Evolutionary conservation across 2,113 vertebrate genomes (phyloP).

Genomic region (Paradisaea rubra): DNA sequence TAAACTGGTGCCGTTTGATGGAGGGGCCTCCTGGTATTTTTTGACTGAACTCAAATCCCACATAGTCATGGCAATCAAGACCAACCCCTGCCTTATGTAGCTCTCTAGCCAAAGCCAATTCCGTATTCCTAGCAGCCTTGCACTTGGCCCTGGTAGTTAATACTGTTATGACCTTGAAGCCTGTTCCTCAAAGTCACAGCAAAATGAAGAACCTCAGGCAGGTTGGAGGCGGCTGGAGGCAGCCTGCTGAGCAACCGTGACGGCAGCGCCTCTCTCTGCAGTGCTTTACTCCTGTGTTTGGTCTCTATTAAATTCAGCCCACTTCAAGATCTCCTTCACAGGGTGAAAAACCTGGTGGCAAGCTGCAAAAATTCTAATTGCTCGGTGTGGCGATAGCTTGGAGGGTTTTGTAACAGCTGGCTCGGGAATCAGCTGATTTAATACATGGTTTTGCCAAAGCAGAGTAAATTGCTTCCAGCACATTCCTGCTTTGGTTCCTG

Average conservation of each 20-base stretch:
- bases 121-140: background rate
- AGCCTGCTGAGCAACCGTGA: accelerated
- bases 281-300: background rate
- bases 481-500: background rate
- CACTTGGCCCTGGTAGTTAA: background rate
- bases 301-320: background rate
- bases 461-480: background rate
- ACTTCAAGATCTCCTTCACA: background rate
- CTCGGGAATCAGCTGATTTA: background rate
- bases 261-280: background rate
- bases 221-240: background rate
- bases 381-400: background rate
- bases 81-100: background rate
- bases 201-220: background rate
- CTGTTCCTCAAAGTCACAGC: background rate
- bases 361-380: background rate
- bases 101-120: background rate
- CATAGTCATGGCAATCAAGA: background rate
- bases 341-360: background rate
- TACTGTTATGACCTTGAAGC: background rate
- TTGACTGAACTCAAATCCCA: background rate
- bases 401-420: constrained; percentile 14
- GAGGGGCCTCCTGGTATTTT: background rate
- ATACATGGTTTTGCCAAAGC: background rate
- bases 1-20: background rate